Conservation (phyloP, 2,888 invertebrate species). For the Asteroscopus sphinx region DNA sequence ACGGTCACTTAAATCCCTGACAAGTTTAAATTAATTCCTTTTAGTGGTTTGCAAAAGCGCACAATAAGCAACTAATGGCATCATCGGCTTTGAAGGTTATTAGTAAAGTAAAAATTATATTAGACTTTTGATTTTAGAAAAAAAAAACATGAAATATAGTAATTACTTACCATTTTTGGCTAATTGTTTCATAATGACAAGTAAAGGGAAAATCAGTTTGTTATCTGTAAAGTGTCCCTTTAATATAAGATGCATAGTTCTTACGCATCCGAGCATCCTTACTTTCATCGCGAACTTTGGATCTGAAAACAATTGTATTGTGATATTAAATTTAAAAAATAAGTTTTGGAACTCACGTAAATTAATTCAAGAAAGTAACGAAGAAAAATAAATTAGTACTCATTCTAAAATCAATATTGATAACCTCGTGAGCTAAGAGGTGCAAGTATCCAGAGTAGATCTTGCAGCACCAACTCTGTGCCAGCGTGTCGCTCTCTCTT, state of each 20-base stretch:
- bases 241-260: conserved; percentile 90
- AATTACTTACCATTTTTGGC: conserved; percentile 89
- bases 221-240: conserved; percentile 90
- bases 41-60: background rate
- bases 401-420: conserved; percentile 46
- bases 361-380: conserved; percentile 1
- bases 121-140: too few species aligned
- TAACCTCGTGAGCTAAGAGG: conserved; percentile 87
- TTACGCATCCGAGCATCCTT: conserved; percentile 90
- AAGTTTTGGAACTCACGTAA: background rate
- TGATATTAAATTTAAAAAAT: conserved; percentile 5
- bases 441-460: conserved; percentile 89
- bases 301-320: conserved; percentile 76
- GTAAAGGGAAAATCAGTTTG: conserved; percentile 88
- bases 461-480: conserved; percentile 86
- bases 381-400: conserved; percentile 5
- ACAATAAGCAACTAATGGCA: background rate
- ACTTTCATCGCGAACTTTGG: conserved; percentile 92
- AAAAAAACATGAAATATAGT: background rate
- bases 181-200: conserved; percentile 90
- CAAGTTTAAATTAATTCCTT: background rate
- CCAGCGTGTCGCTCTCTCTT: conserved; percentile 81
- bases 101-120: too few species aligned
- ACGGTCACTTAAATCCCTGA: background rate
- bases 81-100: too few species aligned